Base-by-base conservation (phyloP, 2,888 invertebrate genomes). In the Andrena dorsata region DNA sequence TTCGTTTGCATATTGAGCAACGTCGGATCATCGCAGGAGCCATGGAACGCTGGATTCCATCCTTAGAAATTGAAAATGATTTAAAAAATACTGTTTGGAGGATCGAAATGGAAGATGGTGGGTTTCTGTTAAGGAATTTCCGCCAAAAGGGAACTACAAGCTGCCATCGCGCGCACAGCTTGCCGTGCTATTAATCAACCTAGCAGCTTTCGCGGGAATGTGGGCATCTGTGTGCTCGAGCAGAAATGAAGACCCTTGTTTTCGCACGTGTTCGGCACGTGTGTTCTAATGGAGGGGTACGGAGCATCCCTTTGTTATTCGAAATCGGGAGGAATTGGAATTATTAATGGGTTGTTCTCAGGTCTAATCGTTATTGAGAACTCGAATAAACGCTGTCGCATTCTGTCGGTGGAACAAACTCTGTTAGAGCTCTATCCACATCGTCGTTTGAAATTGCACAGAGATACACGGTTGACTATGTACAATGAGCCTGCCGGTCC, bases 401-500 rank as follows among this genome's bases (percentile, higher is more conserved):
- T 41, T 7, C 20, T 47, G 20, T n/a, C 26, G 7, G 28, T 47
- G 4, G 7, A n/a, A 7, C 2, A n/a, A n/a, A 8, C 28, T 28
- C 4, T 13, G 41, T 28, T 49, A 35, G 13, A 16, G 23, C 35
- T 23, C 16, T 47, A 58, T 23, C n/a, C 20, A 28, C 2, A 30
- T 30, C 0, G 10, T 53, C 7, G 20, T 41, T 63, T 23, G 69
- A 51, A 71, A 71, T 61, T 58, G 61, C 58, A 56, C 41, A 7
- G 35, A 71, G 49, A 28, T 23, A 30, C 30, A 56, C 64, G 49
- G 41, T 66, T 63, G 53, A 77, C 76, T 85, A n/a, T n/a, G n/a
- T n/a, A 64, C 60, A 64, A 80, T 64, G 32, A 76, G 83, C 83
- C 78, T 70, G 76, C 68, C 76, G 85, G 82, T 83, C 85, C 88